Evolutionary conservation across 2,888 invertebrate genomes (phyloP), one percentile per base, ranked within the genome.

Genomic region (Phlogophora meticulosa): DNA sequence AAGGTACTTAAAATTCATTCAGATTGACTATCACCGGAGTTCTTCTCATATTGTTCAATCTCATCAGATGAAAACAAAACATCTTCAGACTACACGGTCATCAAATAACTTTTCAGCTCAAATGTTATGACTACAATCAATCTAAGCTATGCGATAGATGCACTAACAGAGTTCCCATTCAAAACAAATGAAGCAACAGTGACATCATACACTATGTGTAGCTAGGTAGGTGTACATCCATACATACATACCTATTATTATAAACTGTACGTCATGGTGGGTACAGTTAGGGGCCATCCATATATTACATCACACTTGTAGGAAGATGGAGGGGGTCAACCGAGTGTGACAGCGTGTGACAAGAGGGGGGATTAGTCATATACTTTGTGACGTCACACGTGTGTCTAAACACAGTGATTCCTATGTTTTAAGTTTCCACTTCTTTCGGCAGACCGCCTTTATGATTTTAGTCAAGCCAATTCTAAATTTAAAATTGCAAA

Each of bases 51-150:
- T 43, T 60, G 11, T 38, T 17, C 22, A 9, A 45, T 74, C 38
- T 34, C 43, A n/a, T 0, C 34, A 15, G 9, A 24, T 11, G 11
- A 28, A 48, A 34, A 45, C 4, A 46, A 56, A 51, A 72, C 36
- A 69, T 38, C 4, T 53, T 20, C 22, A 36, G 28, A 10, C 17
- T 46, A 45, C 24, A 55, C 34, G 32, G 4, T 55, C 45, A 52
- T 67, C 45, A 38, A 45, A 62, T 34, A 36, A 53, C 38, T 56
- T 15, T 34, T 56, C 22, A 51, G n/a, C 1, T 36, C 22, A 45
- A n/a, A 49, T 74, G 60, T 74, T 77, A 46, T 77, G 72, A 72
- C 52, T 65, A 46, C 46, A 55, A 4, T 57, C 17, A 28, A 28
- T 56, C 36, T 62, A 32, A 20, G 20, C 65, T 45, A 56, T 56